Evolutionary conservation across 2,797 vertebrate genomes (phyloP), one percentile per base, ranked within the genome.

Genomic region (Malurus splendens): DNA sequence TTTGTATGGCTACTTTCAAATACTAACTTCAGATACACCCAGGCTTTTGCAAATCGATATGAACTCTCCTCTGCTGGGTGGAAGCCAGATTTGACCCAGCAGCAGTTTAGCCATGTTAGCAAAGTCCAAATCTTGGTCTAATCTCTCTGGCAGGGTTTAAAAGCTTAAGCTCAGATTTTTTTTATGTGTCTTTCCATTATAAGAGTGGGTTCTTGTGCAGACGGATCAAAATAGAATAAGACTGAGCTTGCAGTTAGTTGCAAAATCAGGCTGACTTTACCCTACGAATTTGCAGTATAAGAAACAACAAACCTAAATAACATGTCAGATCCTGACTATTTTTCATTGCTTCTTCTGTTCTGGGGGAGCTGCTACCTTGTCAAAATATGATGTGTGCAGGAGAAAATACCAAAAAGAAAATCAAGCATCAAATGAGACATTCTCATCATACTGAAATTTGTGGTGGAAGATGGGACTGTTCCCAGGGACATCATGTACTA

Each of bases 251-350:
- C 76, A 85, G 62, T 72, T 85, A 32, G 82, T 92, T 83, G 59
- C 73, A 83, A 81, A 81, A n/a, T 68, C 84, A 72, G 82, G n/a
- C 62, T 86, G 87, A 81, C 51, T 92, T 92, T 85, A 78, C 66
- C 55, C 62, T 66, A 62, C 10, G 17, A 89, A 90, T 73, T 70
- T 87, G 14, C 33, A 56, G 41, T 81, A 33, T 42, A 51, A 25
- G 44, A 79, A 88, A 78, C 22, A 86, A 64, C 86, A 92, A 78
- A 70, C 60, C 44, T 80, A 86, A 87, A 86, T 47, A 87, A 18
- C 22, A n/a, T 44, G 33, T n/a, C 38, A 62, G 32, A 57, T 80
- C 65, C 64, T 67, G 52, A 82, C 60, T 87, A 15, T 73, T 87
- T 94, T 90, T 64, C 42, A 19, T 78, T 81, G 52, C 79, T 78